A percentile compares a stretch with the other conserved stretches of the same genome.
phyloP scores from a whole-genome alignment of 2,113 vertebrate species.

The Australoheros scitulus region DNA sequence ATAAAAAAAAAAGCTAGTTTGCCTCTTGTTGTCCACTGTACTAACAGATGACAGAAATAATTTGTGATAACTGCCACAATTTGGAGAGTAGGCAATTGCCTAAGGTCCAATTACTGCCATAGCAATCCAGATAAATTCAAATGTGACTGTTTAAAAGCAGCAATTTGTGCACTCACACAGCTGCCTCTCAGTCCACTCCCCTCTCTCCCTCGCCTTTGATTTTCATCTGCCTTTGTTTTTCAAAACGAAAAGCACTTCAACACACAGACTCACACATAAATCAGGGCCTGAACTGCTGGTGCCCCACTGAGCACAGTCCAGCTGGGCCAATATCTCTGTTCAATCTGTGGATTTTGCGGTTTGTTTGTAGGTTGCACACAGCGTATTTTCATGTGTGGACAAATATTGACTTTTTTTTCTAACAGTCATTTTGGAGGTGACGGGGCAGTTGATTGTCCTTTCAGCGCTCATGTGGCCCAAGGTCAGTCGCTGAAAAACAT shows the following conservation, averaged over 20 bases:
- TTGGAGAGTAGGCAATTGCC: neutral
- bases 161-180: neutral
- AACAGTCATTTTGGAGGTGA: neutral
- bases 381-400: neutral
- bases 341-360: neutral
- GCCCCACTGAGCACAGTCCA: neutral
- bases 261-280: neutral
- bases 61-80: neutral
- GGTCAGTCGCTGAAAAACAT: neutral
- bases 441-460: neutral
- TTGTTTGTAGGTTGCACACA: neutral
- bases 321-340: neutral
- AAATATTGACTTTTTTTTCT: neutral
- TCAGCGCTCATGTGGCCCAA: neutral
- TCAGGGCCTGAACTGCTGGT: neutral
- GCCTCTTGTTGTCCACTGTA: neutral
- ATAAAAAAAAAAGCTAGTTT: neutral
- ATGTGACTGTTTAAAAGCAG: neutral
- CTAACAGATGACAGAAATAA: neutral
- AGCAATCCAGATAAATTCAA: neutral
- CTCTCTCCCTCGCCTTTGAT: neutral
- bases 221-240: constrained; percentile 9
- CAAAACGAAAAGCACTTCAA: constrained; percentile 4
- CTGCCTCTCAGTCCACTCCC: neutral
- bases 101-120: neutral